phyloP scores from a whole-genome alignment of 2,888 invertebrate genomes.

The Silvanus unidentatus region DNA sequence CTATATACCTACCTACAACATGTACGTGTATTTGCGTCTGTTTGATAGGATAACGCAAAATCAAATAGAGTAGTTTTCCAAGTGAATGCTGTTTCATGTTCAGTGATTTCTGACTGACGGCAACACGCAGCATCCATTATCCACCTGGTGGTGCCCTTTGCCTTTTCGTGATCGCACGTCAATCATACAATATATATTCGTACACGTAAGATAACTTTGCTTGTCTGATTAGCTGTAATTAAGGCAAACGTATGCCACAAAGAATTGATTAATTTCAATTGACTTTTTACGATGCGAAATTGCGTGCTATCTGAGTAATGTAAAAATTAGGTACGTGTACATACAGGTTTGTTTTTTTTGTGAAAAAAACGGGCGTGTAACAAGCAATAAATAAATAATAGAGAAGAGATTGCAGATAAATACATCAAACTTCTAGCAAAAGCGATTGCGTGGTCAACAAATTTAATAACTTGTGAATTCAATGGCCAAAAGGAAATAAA shows the following conservation, averaged over 20 bases:
- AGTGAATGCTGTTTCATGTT: conserved; percentile 26
- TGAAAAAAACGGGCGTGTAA: too few relatives aligned
- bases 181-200: conserved; percentile 24
- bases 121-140: conserved; percentile 40
- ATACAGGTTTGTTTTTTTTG: background rate
- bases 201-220: conserved; percentile 26
- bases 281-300: too few relatives aligned
- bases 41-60: conserved; percentile 2
- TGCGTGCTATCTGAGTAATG: too few relatives aligned
- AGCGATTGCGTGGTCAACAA: background rate
- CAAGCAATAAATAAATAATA: conserved; percentile 1
- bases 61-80: conserved; percentile 7
- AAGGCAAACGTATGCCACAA: too few relatives aligned
- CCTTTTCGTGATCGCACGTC: conserved; percentile 31
- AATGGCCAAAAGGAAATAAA: conserved; percentile 4
- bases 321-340: background rate
- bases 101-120: conserved; percentile 35
- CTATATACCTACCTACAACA: too few relatives aligned
- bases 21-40: too few relatives aligned
- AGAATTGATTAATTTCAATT: background rate
- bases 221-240: too few relatives aligned
- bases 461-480: conserved; percentile 4
- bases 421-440: background rate
- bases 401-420: background rate
- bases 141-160: conserved; percentile 24